Evolutionary conservation across 2,797 vertebrate genomes (phyloP).

Genomic region (Gadopsis bispinosus): DNA sequence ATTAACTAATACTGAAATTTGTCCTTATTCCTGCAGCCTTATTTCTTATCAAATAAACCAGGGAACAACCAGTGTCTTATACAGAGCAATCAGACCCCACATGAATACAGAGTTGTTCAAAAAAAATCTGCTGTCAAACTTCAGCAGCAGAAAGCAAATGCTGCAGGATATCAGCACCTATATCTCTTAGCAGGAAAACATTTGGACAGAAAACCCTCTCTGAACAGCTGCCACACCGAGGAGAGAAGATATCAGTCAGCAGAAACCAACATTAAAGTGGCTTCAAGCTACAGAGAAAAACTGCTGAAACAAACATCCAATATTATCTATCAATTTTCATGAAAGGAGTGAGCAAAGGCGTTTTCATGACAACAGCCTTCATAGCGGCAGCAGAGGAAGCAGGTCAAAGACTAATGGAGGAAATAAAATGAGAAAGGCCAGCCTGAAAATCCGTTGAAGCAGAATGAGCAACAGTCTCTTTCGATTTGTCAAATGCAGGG

Average conservation of each 20-base stretch:
- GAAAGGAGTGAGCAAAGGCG: slow-evolving; percentile 18
- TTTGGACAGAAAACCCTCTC: slow-evolving; percentile 31
- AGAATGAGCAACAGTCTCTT: slow-evolving; percentile 5
- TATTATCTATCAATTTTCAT: slow-evolving; percentile 38
- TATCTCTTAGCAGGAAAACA: slow-evolving; percentile 45
- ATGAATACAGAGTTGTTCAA: not conserved
- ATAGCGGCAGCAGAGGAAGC: slow-evolving; percentile 31
- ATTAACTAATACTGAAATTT: not conserved
- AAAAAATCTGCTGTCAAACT: not conserved
- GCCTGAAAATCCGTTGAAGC: slow-evolving; percentile 17
- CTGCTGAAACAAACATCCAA: slow-evolving; percentile 54
- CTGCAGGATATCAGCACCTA: slow-evolving; percentile 40
- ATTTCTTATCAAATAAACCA: slow-evolving; percentile 15
- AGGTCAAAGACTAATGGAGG: slow-evolving; percentile 28
- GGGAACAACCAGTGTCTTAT: not conserved
- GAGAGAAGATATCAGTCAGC: slow-evolving; percentile 53
- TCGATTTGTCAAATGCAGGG: slow-evolving; percentile 31
- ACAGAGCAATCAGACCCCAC: not conserved
- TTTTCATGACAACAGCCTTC: slow-evolving; percentile 33
- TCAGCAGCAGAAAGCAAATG: slow-evolving; percentile 23
- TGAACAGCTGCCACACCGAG: slow-evolving; percentile 30
- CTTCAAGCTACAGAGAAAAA: slow-evolving; percentile 51
- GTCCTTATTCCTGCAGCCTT: not conserved
- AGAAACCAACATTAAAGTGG: slow-evolving; percentile 46
- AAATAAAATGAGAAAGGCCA: not conserved